Conservation (phyloP, 2,113 vertebrate species). For the Gymnogyps californianus region DNA sequence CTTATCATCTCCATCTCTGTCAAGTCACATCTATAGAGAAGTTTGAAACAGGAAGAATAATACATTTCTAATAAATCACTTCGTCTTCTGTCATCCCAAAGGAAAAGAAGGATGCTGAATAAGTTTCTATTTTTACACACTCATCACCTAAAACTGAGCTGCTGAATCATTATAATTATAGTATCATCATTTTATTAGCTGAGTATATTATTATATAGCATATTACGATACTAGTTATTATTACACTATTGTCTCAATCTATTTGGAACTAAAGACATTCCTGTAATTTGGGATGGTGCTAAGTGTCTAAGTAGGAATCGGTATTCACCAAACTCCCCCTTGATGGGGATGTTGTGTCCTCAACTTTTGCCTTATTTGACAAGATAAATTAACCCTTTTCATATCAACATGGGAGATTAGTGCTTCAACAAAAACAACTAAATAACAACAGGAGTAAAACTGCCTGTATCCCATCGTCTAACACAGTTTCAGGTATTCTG, state of each 20-base stretch:
- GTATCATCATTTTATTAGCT: not conserved
- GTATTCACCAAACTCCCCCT: not conserved
- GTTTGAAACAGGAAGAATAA: not conserved
- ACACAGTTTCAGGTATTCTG: not conserved
- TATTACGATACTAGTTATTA: not conserved
- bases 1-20: not conserved
- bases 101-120: not conserved
- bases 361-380: not conserved
- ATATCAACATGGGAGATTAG: not conserved
- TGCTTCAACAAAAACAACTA: not conserved
- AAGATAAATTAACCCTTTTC: not conserved
- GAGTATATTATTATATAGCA: not conserved
- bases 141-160: not conserved
- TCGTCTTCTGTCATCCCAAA: not conserved
- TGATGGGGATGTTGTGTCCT: not conserved
- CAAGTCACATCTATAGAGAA: not conserved
- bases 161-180: not conserved
- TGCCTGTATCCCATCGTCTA: not conserved
- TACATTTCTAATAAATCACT: not conserved
- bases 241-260: not conserved
- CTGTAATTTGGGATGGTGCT: not conserved
- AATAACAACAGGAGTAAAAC: not conserved
- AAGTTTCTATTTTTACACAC: not conserved
- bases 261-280: not conserved
- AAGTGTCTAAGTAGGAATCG: not conserved